Base-by-base conservation (phyloP, 1,140 invertebrate species). In the Mya arenaria region DNA sequence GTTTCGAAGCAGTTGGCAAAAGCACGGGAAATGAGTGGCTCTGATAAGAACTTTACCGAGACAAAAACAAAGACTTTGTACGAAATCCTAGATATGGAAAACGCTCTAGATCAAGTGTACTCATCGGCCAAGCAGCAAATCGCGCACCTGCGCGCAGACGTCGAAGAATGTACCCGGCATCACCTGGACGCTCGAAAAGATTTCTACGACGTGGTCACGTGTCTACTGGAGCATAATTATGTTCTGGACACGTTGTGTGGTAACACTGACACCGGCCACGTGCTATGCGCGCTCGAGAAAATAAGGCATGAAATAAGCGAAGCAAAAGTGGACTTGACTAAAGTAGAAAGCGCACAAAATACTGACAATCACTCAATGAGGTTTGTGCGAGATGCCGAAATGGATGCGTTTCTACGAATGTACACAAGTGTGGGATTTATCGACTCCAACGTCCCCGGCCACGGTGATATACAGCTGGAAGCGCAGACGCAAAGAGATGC, bases 391-490 rank as follows among this genome's bases (percentile, higher is more conserved):
- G 65, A 79, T 30, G 63, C 56, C 17, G 10, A 41, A 28, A 41
- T 79, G 44, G 13, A 41, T 19, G 55, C 23, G 2, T 79, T 79
- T 79, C 10, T 79, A 17, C 23, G 23, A 6, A 30, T 58, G 5
- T 79, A 68, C 25, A 68, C 75, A 10, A 36, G 75, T 30, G 34
- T 79, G 25, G 75, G 75, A 41, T 79, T 79, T 41, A 37, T 79
- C 28, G 75, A 79, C 41, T 56, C 75, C 15, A 74, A 74, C 37
- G 55, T 74, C 3, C 23, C 55, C 10, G 36, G 37, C 15, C 36
- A 28, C 30, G n/a, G 44, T 13, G 8, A 13, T 28, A 4, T 17
- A 10, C 8, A 34, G 2, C 19, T 8, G 15, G 19, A 30, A 25
- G 17, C 17, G 10, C 4, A 15, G 36, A 44, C 36, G 8, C 55